Percentiles rank a stretch among this genome's conserved stretches.
Conservation (phyloP, 2,888 invertebrate genomes). For the Pollenia angustigena region DNA sequence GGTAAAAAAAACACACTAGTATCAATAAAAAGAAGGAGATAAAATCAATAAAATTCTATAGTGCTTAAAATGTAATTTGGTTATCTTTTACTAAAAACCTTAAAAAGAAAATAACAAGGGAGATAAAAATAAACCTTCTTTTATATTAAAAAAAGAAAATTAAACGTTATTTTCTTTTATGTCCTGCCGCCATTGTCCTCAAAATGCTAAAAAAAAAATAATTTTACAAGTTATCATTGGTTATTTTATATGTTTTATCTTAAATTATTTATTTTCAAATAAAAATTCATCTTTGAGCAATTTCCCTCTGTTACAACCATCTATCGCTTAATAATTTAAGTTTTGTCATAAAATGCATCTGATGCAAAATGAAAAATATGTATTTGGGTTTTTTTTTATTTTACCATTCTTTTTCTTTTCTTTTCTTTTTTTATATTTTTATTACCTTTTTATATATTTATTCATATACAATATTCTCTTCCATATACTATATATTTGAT, state of each 20-base stretch:
- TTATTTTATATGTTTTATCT: constrained; percentile 19
- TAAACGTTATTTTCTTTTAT: not conserved
- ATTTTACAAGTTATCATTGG: constrained; percentile 23
- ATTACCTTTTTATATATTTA: not conserved
- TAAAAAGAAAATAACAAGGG: not conserved
- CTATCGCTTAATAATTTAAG: constrained; percentile 14
- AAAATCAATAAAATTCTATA: constrained; percentile 36
- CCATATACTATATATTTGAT: constrained; percentile 1
- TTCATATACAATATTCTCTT: not conserved
- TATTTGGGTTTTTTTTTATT: constrained; percentile 25
- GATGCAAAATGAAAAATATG: constrained; percentile 38
- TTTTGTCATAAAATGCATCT: constrained; percentile 52
- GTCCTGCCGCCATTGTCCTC: constrained; percentile 3
- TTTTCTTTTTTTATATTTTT: not conserved
- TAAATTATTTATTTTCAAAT: constrained; percentile 8
- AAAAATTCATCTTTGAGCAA: not conserved
- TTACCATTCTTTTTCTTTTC: not conserved
- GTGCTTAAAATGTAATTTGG: constrained; percentile 2
- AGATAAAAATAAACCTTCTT: not conserved
- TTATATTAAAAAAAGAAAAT: not conserved
- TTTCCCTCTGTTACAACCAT: not conserved
- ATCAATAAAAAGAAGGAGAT: not conserved
- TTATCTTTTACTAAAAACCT: constrained; percentile 6
- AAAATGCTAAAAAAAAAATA: not conserved
- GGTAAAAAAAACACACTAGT: not conserved